Evolutionary conservation across 92 coral and sea anemone species (phyloP).

Genomic region (Palythoa caribaeorum): DNA sequence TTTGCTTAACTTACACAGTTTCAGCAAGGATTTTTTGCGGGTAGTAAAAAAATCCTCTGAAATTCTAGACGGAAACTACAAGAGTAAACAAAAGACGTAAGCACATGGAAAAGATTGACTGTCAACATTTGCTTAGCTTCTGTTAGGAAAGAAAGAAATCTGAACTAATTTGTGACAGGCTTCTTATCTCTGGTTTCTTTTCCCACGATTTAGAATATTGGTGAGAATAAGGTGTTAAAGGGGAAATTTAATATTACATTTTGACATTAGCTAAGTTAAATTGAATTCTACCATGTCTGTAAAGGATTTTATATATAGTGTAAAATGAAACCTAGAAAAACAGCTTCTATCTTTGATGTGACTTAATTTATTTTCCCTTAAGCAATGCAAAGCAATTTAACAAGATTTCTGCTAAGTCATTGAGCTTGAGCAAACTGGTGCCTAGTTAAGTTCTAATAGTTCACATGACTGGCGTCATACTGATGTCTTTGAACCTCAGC

Average conservation of each 20-base stretch:
- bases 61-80: not conserved
- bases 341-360: too few relatives aligned
- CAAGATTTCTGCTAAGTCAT: too few relatives aligned
- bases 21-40: not conserved
- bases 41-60: not conserved
- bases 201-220: not conserved
- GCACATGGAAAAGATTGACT: not conserved
- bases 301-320: not conserved
- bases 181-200: not conserved
- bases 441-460: not conserved
- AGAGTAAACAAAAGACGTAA: not conserved
- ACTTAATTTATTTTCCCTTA: too few relatives aligned
- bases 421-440: too few relatives aligned
- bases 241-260: not conserved
- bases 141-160: constrained; percentile 6
- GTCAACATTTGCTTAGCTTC: constrained; percentile 9
- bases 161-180: not conserved
- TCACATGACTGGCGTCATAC: constrained; percentile 3
- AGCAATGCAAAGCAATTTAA: too few relatives aligned
- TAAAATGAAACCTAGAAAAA: too few relatives aligned
- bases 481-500: not conserved
- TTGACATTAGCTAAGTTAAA: not conserved
- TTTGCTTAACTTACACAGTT: too few relatives aligned
- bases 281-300: not conserved
- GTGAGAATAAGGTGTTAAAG: not conserved